These are phyloP conservation scores for Pollenia amentaria DNA, from an alignment of 2,888 invertebrate genomes.

Conservation along the genomic window DNA sequence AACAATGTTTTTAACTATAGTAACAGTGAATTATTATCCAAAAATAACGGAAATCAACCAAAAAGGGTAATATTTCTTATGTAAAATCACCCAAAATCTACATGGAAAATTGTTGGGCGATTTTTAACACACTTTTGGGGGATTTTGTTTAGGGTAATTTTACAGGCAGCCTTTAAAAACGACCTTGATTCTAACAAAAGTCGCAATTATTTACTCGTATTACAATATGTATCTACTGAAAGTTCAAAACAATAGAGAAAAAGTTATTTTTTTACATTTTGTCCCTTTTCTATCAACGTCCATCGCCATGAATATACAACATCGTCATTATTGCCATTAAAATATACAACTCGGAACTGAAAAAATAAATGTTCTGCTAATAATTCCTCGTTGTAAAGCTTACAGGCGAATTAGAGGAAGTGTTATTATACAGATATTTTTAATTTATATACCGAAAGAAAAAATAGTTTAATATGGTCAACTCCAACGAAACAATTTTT, in stretches of 20 bases:
- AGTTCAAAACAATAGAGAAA: not conserved
- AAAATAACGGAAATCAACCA: too few species aligned
- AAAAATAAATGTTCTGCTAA: slow-evolving; percentile 26
- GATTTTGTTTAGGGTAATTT: too few species aligned
- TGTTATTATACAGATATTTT: not conserved
- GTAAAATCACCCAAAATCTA: too few species aligned
- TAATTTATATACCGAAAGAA: too few species aligned
- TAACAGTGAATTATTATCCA: too few species aligned
- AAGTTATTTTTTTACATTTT: not conserved
- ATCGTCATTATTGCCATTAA: not conserved
- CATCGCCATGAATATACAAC: not conserved
- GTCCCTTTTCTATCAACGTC: slow-evolving; percentile 2
- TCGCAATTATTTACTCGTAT: not conserved
- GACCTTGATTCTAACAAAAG: not conserved
- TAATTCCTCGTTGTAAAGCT: slow-evolving; percentile 14
- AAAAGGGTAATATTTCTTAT: too few species aligned
- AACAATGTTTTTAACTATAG: too few species aligned
- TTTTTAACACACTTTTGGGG: too few species aligned
- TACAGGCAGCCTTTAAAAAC: not conserved
- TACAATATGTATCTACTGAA: slow-evolving; percentile 12
- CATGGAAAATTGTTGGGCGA: too few species aligned
- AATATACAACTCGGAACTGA: slow-evolving; percentile 2
- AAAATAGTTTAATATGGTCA: too few species aligned
- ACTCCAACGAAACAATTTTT: too few species aligned
- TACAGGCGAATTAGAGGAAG: slow-evolving; percentile 13